Conservation (phyloP, 2,888 invertebrate species). For the Stenurella melanura region DNA sequence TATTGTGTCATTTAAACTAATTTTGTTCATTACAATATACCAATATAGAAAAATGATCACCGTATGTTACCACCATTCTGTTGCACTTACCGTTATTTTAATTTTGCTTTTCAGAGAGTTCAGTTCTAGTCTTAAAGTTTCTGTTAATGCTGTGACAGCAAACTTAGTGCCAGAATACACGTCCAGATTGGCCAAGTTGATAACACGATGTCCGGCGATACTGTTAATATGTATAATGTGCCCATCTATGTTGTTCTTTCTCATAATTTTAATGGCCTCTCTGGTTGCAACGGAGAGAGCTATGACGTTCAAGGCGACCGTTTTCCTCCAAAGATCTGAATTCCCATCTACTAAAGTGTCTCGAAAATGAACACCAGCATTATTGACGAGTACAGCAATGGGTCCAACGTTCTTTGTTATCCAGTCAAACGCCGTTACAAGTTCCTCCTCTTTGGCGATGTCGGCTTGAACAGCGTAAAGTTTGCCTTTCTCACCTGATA, state of each 20-base stretch:
- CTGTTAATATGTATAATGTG: conserved; percentile 66
- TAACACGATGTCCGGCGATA: conserved; percentile 60
- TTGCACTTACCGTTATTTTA: conserved; percentile 53
- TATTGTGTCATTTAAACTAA: no score
- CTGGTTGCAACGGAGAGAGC: conserved; percentile 59
- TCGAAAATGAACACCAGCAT: conserved; percentile 64
- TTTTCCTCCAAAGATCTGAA: conserved; percentile 53
- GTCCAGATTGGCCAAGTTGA: conserved; percentile 52
- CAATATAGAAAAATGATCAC: no score
- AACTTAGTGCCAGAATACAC: conserved; percentile 59
- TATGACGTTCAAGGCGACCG: conserved; percentile 56
- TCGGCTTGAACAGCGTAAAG: conserved; percentile 68
- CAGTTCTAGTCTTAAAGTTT: conserved; percentile 56
- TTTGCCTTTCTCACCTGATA: conserved; percentile 60
- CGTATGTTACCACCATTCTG: no score
- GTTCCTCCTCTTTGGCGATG: conserved; percentile 66
- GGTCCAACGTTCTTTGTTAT: conserved; percentile 66
- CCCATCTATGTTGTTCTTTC: conserved; percentile 59
- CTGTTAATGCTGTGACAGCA: conserved; percentile 59
- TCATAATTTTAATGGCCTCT: conserved; percentile 64
- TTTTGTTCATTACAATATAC: no score
- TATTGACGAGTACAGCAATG: conserved; percentile 69
- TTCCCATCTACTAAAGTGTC: conserved; percentile 60
- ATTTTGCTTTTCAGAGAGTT: conserved; percentile 47
- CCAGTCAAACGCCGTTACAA: conserved; percentile 66